Evolutionary conservation across 2,888 invertebrate genomes (phyloP), one percentile per base, ranked within the genome.

Genomic region (Calliphora vomitoria): DNA sequence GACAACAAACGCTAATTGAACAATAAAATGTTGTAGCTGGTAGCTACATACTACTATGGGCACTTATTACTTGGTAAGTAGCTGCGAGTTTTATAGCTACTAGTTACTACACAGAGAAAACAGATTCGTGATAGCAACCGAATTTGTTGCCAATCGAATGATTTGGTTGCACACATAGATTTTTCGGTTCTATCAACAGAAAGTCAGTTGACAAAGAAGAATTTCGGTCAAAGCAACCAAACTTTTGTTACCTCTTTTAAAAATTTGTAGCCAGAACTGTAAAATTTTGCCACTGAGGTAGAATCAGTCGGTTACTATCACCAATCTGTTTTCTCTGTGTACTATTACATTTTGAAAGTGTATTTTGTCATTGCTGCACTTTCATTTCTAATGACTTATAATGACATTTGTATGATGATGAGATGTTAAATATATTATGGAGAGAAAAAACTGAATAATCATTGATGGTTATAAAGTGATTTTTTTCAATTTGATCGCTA

Each of bases 1-100:
- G 84, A 66, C 58, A 84, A 75, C 68, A 76, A 85, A 81, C 80
- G 75, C 80, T 85, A 85, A 85, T 85, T 85, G 85, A 81, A 75
- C 80, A 85, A 81, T 75, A 76, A 62, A 78, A 83, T 83, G 64
- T 64, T 71, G 53, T 78, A 62, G 71, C 44, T 44, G 18, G 62
- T 80, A 62, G 79, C 68, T 55, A 35, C 64, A 50, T 15, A 50
- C 18, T 47, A 35, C 68, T n/a, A n/a, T n/a, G 0, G 11, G 10
- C 20, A 58, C 58, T 25, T 10, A 25, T 58, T 25, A 58, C 53
- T 62, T n/a, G 41, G 38, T 44, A 25, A 41, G n/a, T 68, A 58
- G 6, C 44, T 69, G 13, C 6, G 35, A 35, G 38, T 25, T 20
- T 55, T 68, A 15, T 25, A 3, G 13, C 11, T 47, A 13, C 35